Base-by-base conservation (phyloP, 2,113 vertebrate genomes). In the Erinaceus europaeus region DNA sequence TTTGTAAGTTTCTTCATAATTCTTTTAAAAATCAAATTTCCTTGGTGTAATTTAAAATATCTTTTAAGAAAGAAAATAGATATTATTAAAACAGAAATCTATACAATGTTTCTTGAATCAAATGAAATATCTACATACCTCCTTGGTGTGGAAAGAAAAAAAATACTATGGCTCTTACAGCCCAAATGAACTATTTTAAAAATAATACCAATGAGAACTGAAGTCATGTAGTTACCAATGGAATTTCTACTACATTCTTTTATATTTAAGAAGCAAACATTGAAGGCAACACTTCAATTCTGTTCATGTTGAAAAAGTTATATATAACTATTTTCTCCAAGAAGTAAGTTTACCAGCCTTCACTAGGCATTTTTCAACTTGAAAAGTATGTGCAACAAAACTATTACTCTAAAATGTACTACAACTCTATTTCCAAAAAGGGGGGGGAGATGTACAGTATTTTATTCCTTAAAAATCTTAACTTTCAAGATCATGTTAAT, bases 381-480 rank as follows among this genome's bases (percentile, higher is more conserved):
- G 85, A 90, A 84, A 89, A 73, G 81, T n/a, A 18, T 73, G n/a
- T 89, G 50, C 67, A 79, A 86, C 44, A 87, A 90, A 84, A 87
- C 36, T 75, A 50, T 64, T 75, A 62, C 36, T 76, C 25, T 67
- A 83, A 89, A 20, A 14, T 90, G 53, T 65, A 77, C 18, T 48
- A 64, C 50, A 89, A 72, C 25, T 61, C 86, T 27, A 71, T 81
- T 62, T 92, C 18, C 38, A 84, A 93, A 92, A 87, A 71, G 72
- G 12, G 69, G 82, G 77, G 38, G 17, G 87, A 77, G 77, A n/a
- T n/a, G n/a, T 61, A 74, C 23, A 71, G 0, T 59, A 80, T 52
- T 88, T 69, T 50, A 87, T 80, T 90, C 40, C 53, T 79, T 84
- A 71, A 87, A 84, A 76, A 71, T 23, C 23, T 82, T 80, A 86